Percentiles rank a stretch among this genome's conserved stretches.
phyloP scores from a whole-genome alignment of 1,140 invertebrate genomes.

The Drosophila grimshawi region DNA sequence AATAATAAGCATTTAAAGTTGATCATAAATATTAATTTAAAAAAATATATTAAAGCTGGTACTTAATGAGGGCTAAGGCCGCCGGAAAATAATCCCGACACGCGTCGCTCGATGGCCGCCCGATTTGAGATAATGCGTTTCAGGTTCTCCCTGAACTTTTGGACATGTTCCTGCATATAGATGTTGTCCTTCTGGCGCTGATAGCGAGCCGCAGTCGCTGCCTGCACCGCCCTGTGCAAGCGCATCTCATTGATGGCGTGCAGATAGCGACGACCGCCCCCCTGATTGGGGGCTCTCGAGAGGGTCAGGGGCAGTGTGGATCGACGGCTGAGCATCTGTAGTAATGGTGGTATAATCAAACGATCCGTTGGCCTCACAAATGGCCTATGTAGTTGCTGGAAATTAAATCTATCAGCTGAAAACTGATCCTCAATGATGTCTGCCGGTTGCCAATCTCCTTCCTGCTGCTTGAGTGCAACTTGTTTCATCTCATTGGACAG shows the following conservation, averaged over 20 bases:
- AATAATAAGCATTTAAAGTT: no score
- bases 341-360: slow-evolving; percentile 10
- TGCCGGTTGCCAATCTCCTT: not conserved
- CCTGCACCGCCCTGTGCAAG: slow-evolving; percentile 8
- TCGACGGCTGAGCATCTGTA: not conserved
- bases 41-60: not conserved
- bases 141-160: slow-evolving; percentile 22
- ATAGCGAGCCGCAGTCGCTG: not conserved
- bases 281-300: not conserved
- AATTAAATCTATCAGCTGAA: no score
- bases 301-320: not conserved
- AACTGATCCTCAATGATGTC: not conserved
- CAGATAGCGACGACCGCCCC: not conserved
- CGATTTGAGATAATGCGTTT: slow-evolving; percentile 23
- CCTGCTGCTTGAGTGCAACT: not conserved
- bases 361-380: not conserved
- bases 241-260: slow-evolving; percentile 23
- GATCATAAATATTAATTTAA: no score
- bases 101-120: slow-evolving; percentile 18
- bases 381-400: not conserved
- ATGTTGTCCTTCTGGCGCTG: not conserved
- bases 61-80: not conserved
- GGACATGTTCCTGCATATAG: not conserved
- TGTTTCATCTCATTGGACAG: no score
- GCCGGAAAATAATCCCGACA: not conserved